Conservation (phyloP, 2,797 vertebrate species). For the Macropodus opercularis region DNA sequence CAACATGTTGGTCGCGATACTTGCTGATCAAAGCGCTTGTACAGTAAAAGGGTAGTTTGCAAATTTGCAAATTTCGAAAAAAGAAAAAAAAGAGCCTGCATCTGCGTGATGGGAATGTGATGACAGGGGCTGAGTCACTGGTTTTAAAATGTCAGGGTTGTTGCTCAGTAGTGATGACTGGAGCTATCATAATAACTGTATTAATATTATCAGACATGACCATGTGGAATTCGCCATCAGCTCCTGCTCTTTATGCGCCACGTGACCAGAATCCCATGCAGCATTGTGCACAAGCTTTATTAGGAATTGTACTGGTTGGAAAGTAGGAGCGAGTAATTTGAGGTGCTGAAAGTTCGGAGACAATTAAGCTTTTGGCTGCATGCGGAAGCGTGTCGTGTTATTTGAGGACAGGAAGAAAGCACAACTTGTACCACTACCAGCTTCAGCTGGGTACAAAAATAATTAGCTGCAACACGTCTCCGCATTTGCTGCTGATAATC, state of each 20-base stretch:
- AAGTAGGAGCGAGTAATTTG: conserved; percentile 21
- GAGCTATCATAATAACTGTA: neutral
- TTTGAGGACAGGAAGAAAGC: conserved; percentile 35
- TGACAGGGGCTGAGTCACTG: conserved; percentile 27
- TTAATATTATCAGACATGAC: neutral
- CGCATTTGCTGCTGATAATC: neutral
- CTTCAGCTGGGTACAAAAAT: conserved; percentile 1
- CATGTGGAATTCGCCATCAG: neutral
- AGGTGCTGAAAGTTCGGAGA: conserved; percentile 27
- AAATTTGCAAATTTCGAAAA: conserved; percentile 18
- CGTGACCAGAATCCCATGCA: neutral
- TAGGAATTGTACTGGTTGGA: conserved; percentile 59
- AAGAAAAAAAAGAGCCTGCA: too few relatives aligned
- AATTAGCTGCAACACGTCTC: neutral
- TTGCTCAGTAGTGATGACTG: conserved; percentile 18
- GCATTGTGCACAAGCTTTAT: neutral
- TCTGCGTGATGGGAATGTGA: conserved; percentile 1
- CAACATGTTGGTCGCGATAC: neutral
- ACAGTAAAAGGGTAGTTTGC: neutral
- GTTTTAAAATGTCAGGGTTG: conserved; percentile 32
- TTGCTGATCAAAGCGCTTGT: neutral
- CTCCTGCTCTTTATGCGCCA: neutral
- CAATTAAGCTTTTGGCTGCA: conserved; percentile 23
- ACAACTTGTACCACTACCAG: neutral
- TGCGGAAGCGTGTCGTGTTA: conserved; percentile 54